Percentiles rank a stretch among this genome's conserved stretches.
phyloP scores from a whole-genome alignment of 2,113 vertebrate genomes.

The Callionymus lyra region DNA sequence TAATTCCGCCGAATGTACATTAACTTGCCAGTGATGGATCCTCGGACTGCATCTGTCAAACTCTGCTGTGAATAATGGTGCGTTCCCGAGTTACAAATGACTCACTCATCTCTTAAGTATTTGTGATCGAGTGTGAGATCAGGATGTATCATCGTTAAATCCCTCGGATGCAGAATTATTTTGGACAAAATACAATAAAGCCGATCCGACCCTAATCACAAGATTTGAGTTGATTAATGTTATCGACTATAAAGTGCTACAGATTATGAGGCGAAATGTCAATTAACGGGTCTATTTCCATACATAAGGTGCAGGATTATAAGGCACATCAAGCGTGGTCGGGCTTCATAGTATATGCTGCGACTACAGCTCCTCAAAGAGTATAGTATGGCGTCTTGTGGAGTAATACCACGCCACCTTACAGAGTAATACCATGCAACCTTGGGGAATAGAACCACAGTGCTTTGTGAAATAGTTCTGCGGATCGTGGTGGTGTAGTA shows the following conservation, averaged over 20 bases:
- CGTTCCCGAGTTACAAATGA: constrained; percentile 26
- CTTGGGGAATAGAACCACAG: too few relatives aligned
- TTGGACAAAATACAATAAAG: constrained; percentile 17
- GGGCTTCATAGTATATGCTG: too few relatives aligned
- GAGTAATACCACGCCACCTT: too few relatives aligned
- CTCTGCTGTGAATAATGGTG: constrained; percentile 17
- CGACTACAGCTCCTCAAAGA: too few relatives aligned
- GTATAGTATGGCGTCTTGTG: too few relatives aligned
- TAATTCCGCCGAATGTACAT: constrained; percentile 23
- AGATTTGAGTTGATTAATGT: constrained; percentile 6
- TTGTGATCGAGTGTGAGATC: constrained; percentile 19
- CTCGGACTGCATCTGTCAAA: constrained; percentile 12
- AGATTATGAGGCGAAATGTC: too few relatives aligned
- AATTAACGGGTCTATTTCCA: too few relatives aligned
- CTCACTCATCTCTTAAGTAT: constrained; percentile 26
- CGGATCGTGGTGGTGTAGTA: too few relatives aligned
- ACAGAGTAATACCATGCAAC: too few relatives aligned
- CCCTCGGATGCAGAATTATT: constrained; percentile 13
- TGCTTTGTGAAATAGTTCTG: too few relatives aligned
- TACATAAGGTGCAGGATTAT: too few relatives aligned
- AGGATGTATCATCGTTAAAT: constrained; percentile 25
- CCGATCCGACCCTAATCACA: constrained; percentile 21
- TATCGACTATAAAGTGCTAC: constrained; percentile 24
- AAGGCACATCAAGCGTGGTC: too few relatives aligned
- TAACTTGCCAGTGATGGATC: constrained; percentile 35